A percentile compares a stretch with the other conserved stretches of the same genome.
phyloP scores from a whole-genome alignment of 2,797 vertebrate species.

The Hylomyscus alleni region DNA sequence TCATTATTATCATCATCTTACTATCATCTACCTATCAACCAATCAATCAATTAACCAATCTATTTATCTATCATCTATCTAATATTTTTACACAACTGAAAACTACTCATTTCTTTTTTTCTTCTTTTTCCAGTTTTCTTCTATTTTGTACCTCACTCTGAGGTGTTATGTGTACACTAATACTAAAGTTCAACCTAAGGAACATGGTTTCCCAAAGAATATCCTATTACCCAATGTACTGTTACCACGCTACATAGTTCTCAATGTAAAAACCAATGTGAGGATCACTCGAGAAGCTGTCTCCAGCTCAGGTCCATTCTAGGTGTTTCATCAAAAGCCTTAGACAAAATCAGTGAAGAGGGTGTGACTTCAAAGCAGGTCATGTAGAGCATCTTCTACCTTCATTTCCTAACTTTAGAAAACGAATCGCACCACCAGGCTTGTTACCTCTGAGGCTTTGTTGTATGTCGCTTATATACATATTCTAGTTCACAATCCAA shows the following conservation, averaged over 20 bases:
- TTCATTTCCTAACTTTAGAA: background rate
- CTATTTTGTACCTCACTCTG: background rate
- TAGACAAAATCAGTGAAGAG: background rate
- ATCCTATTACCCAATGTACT: background rate
- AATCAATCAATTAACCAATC: too few relatives aligned
- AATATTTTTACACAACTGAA: slow-evolving; percentile 12
- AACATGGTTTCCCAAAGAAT: slow-evolving; percentile 26
- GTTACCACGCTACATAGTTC: background rate
- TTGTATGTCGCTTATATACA: background rate
- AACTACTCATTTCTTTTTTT: slow-evolving; percentile 46
- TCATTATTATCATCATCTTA: background rate
- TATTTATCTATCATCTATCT: background rate
- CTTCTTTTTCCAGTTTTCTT: background rate
- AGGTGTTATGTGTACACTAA: background rate
- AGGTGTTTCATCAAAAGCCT: background rate
- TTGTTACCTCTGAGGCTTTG: background rate
- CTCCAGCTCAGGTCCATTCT: background rate
- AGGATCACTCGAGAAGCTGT: background rate
- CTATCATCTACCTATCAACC: background rate
- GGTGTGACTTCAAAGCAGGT: background rate
- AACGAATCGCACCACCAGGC: background rate
- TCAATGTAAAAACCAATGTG: slow-evolving; percentile 1
- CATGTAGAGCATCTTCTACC: background rate
- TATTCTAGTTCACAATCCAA: background rate
- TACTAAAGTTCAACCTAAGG: slow-evolving; percentile 61